Conservation (phyloP, 30 jellyfish, hydroid and myxozoan genomes). For the Cassiopea xamachana region DNA sequence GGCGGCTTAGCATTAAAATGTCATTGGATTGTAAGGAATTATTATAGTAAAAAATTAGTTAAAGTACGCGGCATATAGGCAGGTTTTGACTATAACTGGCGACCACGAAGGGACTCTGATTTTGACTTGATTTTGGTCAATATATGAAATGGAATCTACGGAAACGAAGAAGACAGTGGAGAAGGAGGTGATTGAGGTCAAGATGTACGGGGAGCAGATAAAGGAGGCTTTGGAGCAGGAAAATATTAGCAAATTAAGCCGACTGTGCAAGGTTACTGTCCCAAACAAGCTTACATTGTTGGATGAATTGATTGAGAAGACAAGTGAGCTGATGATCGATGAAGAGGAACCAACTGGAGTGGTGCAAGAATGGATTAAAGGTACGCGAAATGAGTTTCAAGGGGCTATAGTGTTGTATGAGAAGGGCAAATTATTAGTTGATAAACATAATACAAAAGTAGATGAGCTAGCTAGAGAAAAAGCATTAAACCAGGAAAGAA, state of each 20-base stretch:
- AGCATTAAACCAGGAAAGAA: conserved; percentile 20
- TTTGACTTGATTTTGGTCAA: not conserved
- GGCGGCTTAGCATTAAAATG: not conserved
- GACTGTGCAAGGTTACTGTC: not conserved
- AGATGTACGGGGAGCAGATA: conserved; percentile 37
- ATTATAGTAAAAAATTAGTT: not conserved
- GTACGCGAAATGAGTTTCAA: conserved; percentile 6
- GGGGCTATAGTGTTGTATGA: conserved; percentile 29
- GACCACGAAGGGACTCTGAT: conserved; percentile 48
- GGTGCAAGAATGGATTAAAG: conserved; percentile 22
- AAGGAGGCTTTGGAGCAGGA: conserved; percentile 28
- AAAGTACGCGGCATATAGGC: not conserved
- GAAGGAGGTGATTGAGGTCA: conserved; percentile 14
- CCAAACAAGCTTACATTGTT: conserved; percentile 30
- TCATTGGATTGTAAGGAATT: not conserved
- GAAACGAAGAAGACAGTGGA: conserved; percentile 3
- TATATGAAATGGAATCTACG: conserved; percentile 6
- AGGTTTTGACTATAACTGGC: conserved; percentile 12
- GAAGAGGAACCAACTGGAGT: conserved; percentile 27
- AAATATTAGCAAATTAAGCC: not conserved
- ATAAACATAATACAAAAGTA: not conserved
- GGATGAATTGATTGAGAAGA: conserved; percentile 29
- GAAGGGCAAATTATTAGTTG: conserved; percentile 29
- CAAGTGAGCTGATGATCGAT: conserved; percentile 43
- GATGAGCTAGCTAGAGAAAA: conserved; percentile 25